These are phyloP conservation scores for Pteromalus puparum DNA, from an alignment of 1,140 invertebrate genomes.

Conservation along the genomic window DNA sequence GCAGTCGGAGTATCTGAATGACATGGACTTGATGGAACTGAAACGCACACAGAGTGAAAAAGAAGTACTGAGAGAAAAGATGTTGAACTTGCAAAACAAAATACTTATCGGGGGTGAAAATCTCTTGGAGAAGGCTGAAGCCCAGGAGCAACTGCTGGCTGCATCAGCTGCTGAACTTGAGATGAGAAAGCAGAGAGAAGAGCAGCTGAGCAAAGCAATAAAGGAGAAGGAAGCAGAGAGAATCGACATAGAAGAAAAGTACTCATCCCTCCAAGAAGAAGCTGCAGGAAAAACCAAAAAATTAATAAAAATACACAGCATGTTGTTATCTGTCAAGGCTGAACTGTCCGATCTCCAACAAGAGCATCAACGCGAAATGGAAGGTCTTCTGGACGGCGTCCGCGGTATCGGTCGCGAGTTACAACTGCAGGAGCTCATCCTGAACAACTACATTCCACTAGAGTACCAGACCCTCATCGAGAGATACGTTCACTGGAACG, in stretches of 20 bases:
- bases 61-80: conserved; percentile 88
- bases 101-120: conserved; percentile 99
- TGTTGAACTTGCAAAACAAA: conserved; percentile 94
- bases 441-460: conserved; percentile 93
- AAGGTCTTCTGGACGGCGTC: conserved; percentile 94
- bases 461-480: conserved; percentile 96
- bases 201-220: conserved; percentile 86
- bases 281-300: conserved; percentile 94
- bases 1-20: conserved; percentile 69
- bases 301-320: conserved; percentile 90
- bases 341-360: conserved; percentile 92
- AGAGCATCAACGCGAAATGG: conserved; percentile 97
- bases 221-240: conserved; percentile 94
- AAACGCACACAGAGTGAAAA: conserved; percentile 80
- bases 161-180: conserved; percentile 94
- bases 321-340: conserved; percentile 88
- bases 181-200: conserved; percentile 87
- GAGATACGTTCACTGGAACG: conserved; percentile 96
- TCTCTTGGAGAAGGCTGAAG: conserved; percentile 96
- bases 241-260: conserved; percentile 97
- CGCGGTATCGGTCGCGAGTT: conserved; percentile 92
- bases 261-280: conserved; percentile 95
- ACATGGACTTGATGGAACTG: conserved; percentile 71
- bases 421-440: conserved; percentile 90
- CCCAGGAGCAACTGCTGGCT: conserved; percentile 93